Evolutionary conservation across 2,888 invertebrate species (phyloP), one percentile per base, ranked within the genome.

Genomic region (Eristalinus sepulchralis): DNA sequence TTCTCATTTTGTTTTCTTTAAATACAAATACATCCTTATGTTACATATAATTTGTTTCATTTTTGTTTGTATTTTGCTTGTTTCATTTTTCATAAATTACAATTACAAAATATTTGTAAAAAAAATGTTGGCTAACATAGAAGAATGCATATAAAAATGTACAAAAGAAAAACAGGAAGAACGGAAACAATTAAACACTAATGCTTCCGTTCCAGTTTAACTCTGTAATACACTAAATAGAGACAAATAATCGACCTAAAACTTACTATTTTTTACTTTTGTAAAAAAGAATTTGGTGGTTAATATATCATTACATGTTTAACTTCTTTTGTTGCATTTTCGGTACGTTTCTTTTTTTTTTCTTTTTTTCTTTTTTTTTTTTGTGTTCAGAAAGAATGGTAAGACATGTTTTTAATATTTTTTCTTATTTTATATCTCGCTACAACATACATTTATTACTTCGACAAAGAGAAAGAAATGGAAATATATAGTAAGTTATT

Each of bases 101-200:
- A 83, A 73, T 85, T 85, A 86, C 86, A 86, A 86, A 83, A 83
- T 75, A 71, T 87, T 86, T 86, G 85, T 86, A 86, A 83, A 79
- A 83, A 83, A 81, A 83, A 73, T 79, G 70, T 83, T 86, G 85
- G 78, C 77, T 82, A 86, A 86, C 85, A 86, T 77, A 77, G 67
- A 82, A 76, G 81, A 79, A 81, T 76, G 81, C 73, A 81, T 84
- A 80, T 71, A 82, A 86, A 79, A 78, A 75, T 83, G 72, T 87
- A 83, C 82, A 82, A 82, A 77, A 81, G 75, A 83, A 83, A 77
- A 68, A 79, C 62, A 77, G 27, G 39, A 67, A 34, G 55, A 71
- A 71, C 73, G 62, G 39, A 57, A 31, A 59, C 63, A 63, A 24
- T 22, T 17, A 22, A 9, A 57, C 57, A 22, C 36, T 57, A 68